Evolutionary conservation across 1,140 invertebrate species (phyloP).

Genomic region (Brachionus sp.): DNA sequence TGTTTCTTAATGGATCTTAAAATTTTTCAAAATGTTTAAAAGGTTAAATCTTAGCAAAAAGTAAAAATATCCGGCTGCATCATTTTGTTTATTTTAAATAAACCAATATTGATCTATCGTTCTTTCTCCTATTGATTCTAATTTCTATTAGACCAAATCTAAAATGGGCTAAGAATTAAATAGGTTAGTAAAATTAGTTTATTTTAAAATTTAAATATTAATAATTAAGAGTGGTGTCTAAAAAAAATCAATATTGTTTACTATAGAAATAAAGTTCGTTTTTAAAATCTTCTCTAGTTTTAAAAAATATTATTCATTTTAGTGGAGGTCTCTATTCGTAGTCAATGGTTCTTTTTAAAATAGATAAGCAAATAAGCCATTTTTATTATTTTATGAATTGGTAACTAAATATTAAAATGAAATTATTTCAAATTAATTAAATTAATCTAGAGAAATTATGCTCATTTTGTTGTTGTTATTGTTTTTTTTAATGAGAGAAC

Average conservation of each 20-base stretch:
- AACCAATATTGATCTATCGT: background rate
- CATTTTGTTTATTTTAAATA: background rate
- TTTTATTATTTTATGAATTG: slow-evolving; percentile 16
- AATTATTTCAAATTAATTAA: slow-evolving; percentile 40
- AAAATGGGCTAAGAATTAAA: background rate
- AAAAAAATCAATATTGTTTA: slow-evolving; percentile 6
- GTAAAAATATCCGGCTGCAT: no score
- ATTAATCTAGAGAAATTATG: slow-evolving; percentile 33
- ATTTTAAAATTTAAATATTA: background rate
- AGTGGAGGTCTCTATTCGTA: background rate
- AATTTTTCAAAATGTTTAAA: background rate
- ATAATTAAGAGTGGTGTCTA: background rate
- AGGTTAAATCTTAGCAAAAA: no score
- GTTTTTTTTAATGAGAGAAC: background rate
- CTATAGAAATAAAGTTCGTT: background rate
- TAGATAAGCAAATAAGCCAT: background rate
- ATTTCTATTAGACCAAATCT: background rate
- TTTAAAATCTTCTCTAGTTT: background rate
- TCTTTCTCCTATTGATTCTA: background rate
- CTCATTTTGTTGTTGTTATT: slow-evolving; percentile 6
- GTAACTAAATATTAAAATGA: slow-evolving; percentile 17
- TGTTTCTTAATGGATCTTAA: background rate
- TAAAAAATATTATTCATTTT: background rate
- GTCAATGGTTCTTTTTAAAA: background rate
- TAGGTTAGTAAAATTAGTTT: background rate